Base-by-base conservation (phyloP, 2,888 invertebrate species). In the Bhutanitis thaidina region DNA sequence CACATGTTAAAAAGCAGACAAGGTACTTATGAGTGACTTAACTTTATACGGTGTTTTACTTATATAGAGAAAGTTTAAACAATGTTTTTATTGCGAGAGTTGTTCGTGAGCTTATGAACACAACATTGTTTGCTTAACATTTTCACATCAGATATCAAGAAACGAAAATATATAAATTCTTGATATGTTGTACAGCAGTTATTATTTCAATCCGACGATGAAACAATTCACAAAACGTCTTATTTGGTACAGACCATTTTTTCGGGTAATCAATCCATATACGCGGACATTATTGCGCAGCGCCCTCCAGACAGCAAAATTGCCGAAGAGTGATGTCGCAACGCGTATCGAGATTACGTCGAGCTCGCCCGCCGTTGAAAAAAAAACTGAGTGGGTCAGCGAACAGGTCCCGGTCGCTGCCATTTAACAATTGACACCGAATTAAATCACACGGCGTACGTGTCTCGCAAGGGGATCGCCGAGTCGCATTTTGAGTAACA, bases 361-460 rank as follows among this genome's bases (percentile, higher is more conserved):
- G 25, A 15, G 15, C 41, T 13, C n/a, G 25, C 27, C n/a, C 30
- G 16, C 30, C 14, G 36, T 37, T 50, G 27, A 35, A 46, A 5
- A 53, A 72, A 76, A 82, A 80, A 72, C 64, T 74, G 59, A 77
- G 72, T 76, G 65, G 80, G 82, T 80, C 81, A 77, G 47, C 40
- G 57, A 68, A 67, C 71, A 67, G 65, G 68, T 69, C 60, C 51
- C 54, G 43, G 16, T 44, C 25, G 38, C 48, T 64, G 69, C 56
- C 67, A 66, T 69, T 69, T 67, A 62, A 53, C 53, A 61, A 60
- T 60, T 62, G 65, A 62, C 62, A 61, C 60, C 54, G 55, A 62
- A 61, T 62, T 65, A 62, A 63, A 61, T 60, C 56, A 58, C 57
- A 53, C 57, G 58, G 56, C 59, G 52, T 57, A 59, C 56, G 48